Base-by-base conservation (phyloP, 2,888 invertebrate species). In the Thumatha senex region DNA sequence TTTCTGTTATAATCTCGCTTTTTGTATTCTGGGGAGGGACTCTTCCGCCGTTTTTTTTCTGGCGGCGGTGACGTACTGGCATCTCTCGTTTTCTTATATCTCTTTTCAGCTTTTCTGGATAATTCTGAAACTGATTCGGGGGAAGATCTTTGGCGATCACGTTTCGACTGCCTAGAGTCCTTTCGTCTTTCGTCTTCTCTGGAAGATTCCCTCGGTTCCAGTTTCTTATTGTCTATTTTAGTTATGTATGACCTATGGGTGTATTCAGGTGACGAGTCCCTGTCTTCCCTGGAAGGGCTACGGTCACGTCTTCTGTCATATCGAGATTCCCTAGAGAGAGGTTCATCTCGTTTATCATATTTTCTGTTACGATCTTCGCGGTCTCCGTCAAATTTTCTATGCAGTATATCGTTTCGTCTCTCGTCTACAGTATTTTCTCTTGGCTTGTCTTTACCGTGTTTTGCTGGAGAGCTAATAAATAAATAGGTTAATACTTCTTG, bases 391-490 rank as follows among this genome's bases (percentile, higher is more conserved):
- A 84, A 83, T 47, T 84, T 91, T 63, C 85, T 90, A 58, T 72
- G 66, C 10, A 78, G 73, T 61, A 72, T 52, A 64, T 89, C 72
- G 76, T 86, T 68, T 64, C 85, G 69, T 58, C 83, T 84, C 30
- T 64, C 65, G 31, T 83, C 86, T 67, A 76, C 61, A 65, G 84
- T 51, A 70, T 87, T 74, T 65, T 91, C 74, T 67, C 82, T 70
- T 52, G 72, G 71, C 57, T 73, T 86, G 30, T 85, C 83, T 72
- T 84, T 89, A 12, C 56, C 66, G 54, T 72, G 63, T 71, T 86
- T 90, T 9, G 80, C 80, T 53, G 88, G 87, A 50, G 91, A 90
- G 74, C 92, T 92, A 80, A 14, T 83, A 84, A 46, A 33, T 42
- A n/a, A 41, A 8, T 24, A 24, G 18, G 18, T 24, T 24, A 24